Conservation (phyloP, 2,797 vertebrate genomes). For the Megalops cyprinoides region DNA sequence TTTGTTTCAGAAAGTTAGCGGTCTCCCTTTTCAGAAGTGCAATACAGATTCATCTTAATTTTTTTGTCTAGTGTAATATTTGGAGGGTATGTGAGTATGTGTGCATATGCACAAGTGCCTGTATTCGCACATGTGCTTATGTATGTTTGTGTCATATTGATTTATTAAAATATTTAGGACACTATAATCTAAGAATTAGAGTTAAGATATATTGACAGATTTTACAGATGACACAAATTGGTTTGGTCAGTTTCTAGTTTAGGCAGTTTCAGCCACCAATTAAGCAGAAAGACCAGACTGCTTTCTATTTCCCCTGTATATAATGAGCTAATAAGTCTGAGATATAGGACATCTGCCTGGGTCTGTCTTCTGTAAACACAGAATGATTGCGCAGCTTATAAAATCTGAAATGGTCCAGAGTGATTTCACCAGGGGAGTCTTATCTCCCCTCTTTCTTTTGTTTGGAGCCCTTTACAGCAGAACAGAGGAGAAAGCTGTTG, state of each 20-base stretch:
- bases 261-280: constrained; percentile 11
- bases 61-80: not conserved
- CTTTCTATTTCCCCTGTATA: constrained; percentile 9
- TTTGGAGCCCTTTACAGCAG: not conserved
- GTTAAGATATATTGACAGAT: not conserved
- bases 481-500: not conserved
- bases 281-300: constrained; percentile 6
- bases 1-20: not conserved
- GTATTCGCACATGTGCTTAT: no score
- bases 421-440: constrained; percentile 10
- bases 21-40: not conserved
- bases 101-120: no score
- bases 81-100: not conserved
- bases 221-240: not conserved
- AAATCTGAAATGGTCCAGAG: constrained; percentile 18
- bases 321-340: constrained; percentile 19
- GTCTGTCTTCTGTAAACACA: constrained; percentile 28
- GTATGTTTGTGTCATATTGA: not conserved
- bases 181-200: not conserved
- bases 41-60: not conserved
- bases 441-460: constrained; percentile 12
- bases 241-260: constrained; percentile 8
- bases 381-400: constrained; percentile 24
- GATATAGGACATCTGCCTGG: constrained; percentile 5
- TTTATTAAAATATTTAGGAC: not conserved